Conservation (phyloP, 2,888 invertebrate genomes). For the Trachelus tabidus region DNA sequence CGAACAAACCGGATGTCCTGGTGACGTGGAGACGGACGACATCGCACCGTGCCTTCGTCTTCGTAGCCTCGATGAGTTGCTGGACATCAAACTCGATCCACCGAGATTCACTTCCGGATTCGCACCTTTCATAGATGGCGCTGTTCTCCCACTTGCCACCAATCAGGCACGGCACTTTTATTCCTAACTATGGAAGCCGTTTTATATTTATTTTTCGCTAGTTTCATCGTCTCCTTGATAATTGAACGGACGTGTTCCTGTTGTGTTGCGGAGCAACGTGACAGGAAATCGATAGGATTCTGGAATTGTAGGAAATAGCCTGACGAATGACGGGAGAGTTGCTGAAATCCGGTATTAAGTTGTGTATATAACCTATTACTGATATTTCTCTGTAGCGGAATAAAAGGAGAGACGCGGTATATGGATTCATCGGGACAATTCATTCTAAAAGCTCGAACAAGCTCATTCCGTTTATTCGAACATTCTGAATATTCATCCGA, state of each 20-base stretch:
- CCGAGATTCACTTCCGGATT: conserved; percentile 89
- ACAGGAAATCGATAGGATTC: conserved; percentile 50
- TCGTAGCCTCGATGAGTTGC: conserved; percentile 79
- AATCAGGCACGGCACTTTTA: conserved; percentile 41
- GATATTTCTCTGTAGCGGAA: not conserved
- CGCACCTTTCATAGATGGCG: conserved; percentile 95
- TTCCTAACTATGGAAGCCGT: not conserved
- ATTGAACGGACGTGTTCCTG: not conserved
- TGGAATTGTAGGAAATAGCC: conserved; percentile 52
- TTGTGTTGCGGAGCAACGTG: conserved; percentile 34
- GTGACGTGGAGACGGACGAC: conserved; percentile 84
- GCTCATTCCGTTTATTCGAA: not conserved
- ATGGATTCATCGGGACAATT: not conserved
- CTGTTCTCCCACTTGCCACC: conserved; percentile 72
- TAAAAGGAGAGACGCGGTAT: not conserved
- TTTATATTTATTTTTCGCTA: conserved; percentile 1
- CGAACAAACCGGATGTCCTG: conserved; percentile 85
- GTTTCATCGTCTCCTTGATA: not conserved
- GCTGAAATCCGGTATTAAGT: not conserved
- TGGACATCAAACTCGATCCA: conserved; percentile 80
- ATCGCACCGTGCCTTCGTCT: conserved; percentile 86
- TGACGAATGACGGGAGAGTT: conserved; percentile 36
- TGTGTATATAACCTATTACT: not conserved
- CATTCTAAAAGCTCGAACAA: not conserved
- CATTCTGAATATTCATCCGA: not conserved